Base-by-base conservation (phyloP, 1,140 invertebrate genomes). In the Lucilia cuprina region DNA sequence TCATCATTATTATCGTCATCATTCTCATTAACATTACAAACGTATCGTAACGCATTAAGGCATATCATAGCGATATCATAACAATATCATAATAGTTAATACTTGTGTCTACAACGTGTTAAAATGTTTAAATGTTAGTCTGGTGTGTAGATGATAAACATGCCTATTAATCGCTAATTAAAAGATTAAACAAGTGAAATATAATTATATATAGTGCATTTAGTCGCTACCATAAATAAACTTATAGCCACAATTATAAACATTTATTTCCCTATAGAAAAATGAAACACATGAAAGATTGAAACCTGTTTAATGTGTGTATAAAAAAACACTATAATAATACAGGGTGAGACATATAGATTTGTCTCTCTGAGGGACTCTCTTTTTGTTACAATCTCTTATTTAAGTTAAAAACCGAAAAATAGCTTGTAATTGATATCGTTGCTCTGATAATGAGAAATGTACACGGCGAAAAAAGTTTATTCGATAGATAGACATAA, bases 121-220 rank as follows among this genome's bases (percentile, higher is more conserved):
- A 41, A 41, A 41, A 41, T 41, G 41, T 41, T 7, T 8, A 10
- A 41, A 10, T 8, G 41, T 60, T 7, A 60, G 55, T 60, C 17
- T 17, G 55, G n/a, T 60, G 55, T 60, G n/a, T n/a, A 60, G 14
- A 7, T 60, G 65, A 70, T 70, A 70, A 70, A 70, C 65, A 70
- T 70, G 65, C 17, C 65, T 70, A 70, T 70, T 70, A 21, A 70
- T 21, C 65, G 65, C n/a, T 70, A 70, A 70, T 70, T 70, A 70
- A 70, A 70, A 70, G 65, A 70, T 70, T 70, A 70, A 70, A 70
- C 65, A 70, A 21, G 65, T 70, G 65, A 70, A 70, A 70, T 25
- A 25, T 70, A 70, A 70, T 70, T 70, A 70, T 25, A 19, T 70
- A 21, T n/a, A 60, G 25, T 30, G 25, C 21, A 70, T 70, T 70